phyloP scores from a whole-genome alignment of 2,797 vertebrate species.

The Oreonectes daqikongensis region DNA sequence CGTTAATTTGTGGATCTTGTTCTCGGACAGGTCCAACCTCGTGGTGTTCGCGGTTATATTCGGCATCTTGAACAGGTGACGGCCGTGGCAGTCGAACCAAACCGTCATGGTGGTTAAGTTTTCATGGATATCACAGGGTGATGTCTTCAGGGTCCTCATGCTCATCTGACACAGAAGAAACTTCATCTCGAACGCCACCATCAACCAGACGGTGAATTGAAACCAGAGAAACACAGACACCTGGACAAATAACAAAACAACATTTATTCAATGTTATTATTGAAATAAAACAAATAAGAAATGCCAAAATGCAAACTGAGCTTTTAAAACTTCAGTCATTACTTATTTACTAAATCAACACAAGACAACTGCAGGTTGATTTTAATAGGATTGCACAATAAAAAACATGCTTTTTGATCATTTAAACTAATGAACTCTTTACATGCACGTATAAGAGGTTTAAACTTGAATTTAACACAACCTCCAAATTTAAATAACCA shows the following conservation, averaged over 20 bases:
- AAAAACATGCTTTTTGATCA: too few species aligned
- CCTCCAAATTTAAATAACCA: too few species aligned
- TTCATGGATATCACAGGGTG: slow-evolving; percentile 83
- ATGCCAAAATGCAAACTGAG: too few species aligned
- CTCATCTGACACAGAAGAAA: slow-evolving; percentile 59
- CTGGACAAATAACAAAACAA: slow-evolving; percentile 61
- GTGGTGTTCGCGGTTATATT: slow-evolving; percentile 79
- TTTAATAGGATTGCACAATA: too few species aligned
- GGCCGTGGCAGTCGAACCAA: slow-evolving; percentile 78
- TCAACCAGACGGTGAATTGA: slow-evolving; percentile 64
- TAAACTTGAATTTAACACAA: too few species aligned
- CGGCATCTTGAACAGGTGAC: slow-evolving; percentile 73
- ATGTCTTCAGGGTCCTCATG: slow-evolving; percentile 73
- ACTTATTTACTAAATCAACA: too few species aligned
- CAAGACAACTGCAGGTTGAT: too few species aligned
- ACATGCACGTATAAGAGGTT: too few species aligned
- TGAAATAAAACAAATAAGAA: too few species aligned
- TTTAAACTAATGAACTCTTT: too few species aligned
- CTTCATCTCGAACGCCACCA: slow-evolving; percentile 67
- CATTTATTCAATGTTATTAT: too few species aligned
- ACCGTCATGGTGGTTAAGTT: slow-evolving; percentile 51
- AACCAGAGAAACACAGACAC: slow-evolving; percentile 54
- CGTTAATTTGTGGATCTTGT: slow-evolving; percentile 76
- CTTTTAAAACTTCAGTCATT: too few species aligned
- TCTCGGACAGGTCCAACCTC: slow-evolving; percentile 83